Evolutionary conservation across 2,113 vertebrate genomes (phyloP), one percentile per base, ranked within the genome.

Genomic region (Peromyscus leucopus): DNA sequence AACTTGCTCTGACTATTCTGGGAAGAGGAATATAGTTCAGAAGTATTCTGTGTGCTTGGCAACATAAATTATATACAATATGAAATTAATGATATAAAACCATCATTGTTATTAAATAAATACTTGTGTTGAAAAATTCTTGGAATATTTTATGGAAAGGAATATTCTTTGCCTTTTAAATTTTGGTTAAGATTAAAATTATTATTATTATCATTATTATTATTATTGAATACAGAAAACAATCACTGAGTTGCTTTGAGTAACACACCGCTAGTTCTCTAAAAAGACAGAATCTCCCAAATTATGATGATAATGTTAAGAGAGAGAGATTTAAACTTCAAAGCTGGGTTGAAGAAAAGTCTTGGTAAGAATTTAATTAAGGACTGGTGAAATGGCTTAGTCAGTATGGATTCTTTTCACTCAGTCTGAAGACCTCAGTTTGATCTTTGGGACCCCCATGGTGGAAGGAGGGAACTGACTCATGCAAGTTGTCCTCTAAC

Each of bases 1-100:
- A 88, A 88, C 7, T 76, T 92, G 6, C 28, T 87, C 4, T 86
- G 57, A 91, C 95, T 96, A 78, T 76, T 97, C 15, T 86, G 8
- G n/a, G 74, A 76, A 91, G 12, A 93, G 15, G 17, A 89, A 59
- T 61, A 24, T 46, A 31, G 93, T 59, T 55, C 82, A 79, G 82
- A 84, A 78, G 71, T 92, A 89, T 86, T 93, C 16, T 95, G 51
- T 57, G 33, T 33, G 24, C 1, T 79, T 51, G 69, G 57, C 63
- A 76, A 89, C 86, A 3, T 88, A 90, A 95, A 59, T 48, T 65
- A 2, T 46, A 80, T 93, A 11, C 59, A 93, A n/a, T 57, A 39
- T 85, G 46, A 96, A 82, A 63, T 61, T 48, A 88, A 75, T 67
- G 55, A 33, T 59, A 89, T 15, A 82, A 9, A 86, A 31, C n/a